Percentiles rank a stretch among this genome's conserved stretches.
Evolutionary conservation across 2,113 vertebrate species (phyloP).

Genomic region (Gymnarchus niloticus): DNA sequence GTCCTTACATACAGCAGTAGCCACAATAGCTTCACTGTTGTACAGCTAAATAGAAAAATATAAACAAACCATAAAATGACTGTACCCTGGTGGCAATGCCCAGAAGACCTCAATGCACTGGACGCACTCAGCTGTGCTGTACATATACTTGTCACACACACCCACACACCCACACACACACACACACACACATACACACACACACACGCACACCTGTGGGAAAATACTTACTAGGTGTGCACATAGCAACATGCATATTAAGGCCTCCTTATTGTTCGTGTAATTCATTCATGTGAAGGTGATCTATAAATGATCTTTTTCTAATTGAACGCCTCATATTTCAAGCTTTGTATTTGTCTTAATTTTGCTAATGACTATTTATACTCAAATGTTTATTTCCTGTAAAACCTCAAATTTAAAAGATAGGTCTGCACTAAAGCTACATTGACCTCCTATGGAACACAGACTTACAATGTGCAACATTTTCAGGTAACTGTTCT

Average conservation of each 20-base stretch:
- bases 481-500: slow-evolving; percentile 4
- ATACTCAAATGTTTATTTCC: background rate
- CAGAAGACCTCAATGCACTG: slow-evolving; percentile 70
- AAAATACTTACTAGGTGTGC: background rate
- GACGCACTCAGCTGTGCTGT: background rate
- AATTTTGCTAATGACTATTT: background rate
- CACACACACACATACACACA: background rate
- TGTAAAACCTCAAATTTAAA: slow-evolving; percentile 30
- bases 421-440: background rate
- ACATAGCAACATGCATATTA: background rate
- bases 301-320: background rate
- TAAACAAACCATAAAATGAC: slow-evolving; percentile 60
- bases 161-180: background rate
- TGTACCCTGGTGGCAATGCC: slow-evolving; percentile 80
- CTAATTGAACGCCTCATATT: background rate
- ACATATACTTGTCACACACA: background rate
- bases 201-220: background rate
- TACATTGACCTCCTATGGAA: background rate
- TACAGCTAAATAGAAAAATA: slow-evolving; percentile 64
- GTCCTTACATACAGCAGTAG: slow-evolving; percentile 61
- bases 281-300: background rate
- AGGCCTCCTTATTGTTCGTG: background rate
- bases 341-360: background rate
- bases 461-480: background rate
- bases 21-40: slow-evolving; percentile 76